Percentiles rank a stretch among this genome's conserved stretches.
These are phyloP conservation scores for Chaetodon auriga DNA, from an alignment of 2,113 vertebrate genomes.

Conservation along the genomic window DNA sequence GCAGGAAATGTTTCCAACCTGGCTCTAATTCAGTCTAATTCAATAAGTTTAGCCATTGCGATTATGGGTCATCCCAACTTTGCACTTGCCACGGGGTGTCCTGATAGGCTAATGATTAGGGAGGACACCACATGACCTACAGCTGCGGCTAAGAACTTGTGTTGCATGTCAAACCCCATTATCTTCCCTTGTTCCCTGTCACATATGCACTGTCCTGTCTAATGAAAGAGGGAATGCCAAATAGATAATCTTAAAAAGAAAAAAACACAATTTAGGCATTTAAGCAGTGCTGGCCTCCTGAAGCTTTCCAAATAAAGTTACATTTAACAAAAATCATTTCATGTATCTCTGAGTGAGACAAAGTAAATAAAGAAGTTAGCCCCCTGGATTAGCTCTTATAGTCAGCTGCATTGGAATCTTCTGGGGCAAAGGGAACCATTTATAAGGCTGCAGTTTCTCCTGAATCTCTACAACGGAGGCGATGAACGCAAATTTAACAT, in stretches of 20 bases:
- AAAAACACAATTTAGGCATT: background rate
- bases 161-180: background rate
- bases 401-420: background rate
- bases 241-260: background rate
- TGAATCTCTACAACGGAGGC: background rate
- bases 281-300: background rate
- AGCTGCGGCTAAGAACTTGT: background rate
- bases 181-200: background rate
- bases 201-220: background rate
- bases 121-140: background rate
- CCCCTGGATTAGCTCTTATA: background rate
- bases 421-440: too few relatives aligned
- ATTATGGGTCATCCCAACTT: background rate
- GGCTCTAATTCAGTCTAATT: background rate
- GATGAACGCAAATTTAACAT: background rate
- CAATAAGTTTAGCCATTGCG: background rate
- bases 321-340: background rate
- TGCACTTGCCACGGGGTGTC: background rate
- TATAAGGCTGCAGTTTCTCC: background rate
- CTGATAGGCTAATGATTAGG: background rate
- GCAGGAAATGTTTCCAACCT: background rate
- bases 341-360: background rate
- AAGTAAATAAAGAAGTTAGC: slow-evolving; percentile 13
- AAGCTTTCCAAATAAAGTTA: background rate
- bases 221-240: background rate